Conservation (phyloP, 2,888 invertebrate species). For the Hipparchia semele region DNA sequence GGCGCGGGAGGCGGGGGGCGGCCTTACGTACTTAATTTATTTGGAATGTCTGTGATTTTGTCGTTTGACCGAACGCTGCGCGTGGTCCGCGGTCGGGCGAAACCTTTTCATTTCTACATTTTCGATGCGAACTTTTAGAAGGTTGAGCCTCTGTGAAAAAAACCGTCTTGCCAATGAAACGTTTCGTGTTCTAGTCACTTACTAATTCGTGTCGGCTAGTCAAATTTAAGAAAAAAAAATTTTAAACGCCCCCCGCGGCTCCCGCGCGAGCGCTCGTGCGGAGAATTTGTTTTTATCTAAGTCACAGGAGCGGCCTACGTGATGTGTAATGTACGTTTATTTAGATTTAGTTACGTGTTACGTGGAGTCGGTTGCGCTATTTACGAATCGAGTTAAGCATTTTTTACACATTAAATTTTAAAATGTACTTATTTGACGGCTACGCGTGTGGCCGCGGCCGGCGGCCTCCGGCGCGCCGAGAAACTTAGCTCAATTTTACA, state of each 20-base stretch:
- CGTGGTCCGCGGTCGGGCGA: constrained; percentile 20
- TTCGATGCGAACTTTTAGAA: constrained; percentile 37
- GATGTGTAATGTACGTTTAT: constrained; percentile 63
- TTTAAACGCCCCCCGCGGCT: constrained; percentile 27
- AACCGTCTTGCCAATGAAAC: constrained; percentile 73
- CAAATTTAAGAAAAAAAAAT: constrained; percentile 51
- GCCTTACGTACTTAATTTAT: constrained; percentile 51
- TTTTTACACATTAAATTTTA: constrained; percentile 51
- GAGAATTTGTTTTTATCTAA: constrained; percentile 55
- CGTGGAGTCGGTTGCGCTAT: constrained; percentile 58
- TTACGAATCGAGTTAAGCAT: constrained; percentile 70
- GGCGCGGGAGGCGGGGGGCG: constrained; percentile 8
- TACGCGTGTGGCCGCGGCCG: constrained; percentile 38
- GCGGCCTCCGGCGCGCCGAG: constrained; percentile 48
- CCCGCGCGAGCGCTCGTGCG: constrained; percentile 44
- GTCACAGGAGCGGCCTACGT: constrained; percentile 75
- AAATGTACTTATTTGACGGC: constrained; percentile 45
- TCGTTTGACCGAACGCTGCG: constrained; percentile 12
- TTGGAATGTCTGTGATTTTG: constrained; percentile 59
- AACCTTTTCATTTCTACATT: constrained; percentile 28
- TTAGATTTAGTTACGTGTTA: constrained; percentile 59
- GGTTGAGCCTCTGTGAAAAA: constrained; percentile 40
- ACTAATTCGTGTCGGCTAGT: constrained; percentile 79
- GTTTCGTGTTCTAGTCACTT: constrained; percentile 80
- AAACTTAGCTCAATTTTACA: constrained; percentile 22